These are phyloP conservation scores for Tachysurus fulvidraco DNA, from an alignment of 2,113 vertebrate species.

Conservation along the genomic window DNA sequence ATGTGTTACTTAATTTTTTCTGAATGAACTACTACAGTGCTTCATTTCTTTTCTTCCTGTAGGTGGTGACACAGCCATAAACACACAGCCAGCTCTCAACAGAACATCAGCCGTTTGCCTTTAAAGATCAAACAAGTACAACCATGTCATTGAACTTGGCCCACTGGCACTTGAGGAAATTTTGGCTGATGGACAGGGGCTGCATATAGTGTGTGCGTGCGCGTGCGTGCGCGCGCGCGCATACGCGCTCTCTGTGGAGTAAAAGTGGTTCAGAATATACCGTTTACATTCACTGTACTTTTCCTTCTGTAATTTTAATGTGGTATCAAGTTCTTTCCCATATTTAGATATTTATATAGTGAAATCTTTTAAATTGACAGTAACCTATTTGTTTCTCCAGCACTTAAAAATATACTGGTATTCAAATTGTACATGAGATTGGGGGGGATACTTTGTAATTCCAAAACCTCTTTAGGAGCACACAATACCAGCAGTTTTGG, in stretches of 20 bases:
- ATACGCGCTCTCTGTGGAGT: background rate
- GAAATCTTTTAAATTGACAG: constrained; percentile 3
- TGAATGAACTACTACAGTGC: background rate
- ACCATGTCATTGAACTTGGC: background rate
- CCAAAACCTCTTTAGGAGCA: background rate
- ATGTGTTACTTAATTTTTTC: background rate
- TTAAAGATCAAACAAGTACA: background rate
- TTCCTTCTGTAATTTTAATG: background rate
- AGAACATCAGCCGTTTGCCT: background rate
- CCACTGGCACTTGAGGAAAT: background rate
- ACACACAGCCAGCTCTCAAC: constrained; percentile 57
- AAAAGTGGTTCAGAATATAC: constrained; percentile 18
- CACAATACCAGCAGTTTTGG: background rate
- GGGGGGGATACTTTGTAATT: background rate
- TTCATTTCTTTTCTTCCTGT: constrained; percentile 14
- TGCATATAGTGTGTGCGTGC: background rate
- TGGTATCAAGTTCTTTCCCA: constrained; percentile 36
- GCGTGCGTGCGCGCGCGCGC: background rate
- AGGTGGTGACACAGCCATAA: constrained; percentile 62
- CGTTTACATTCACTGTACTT: constrained; percentile 37
- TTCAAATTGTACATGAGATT: background rate
- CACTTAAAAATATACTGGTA: background rate
- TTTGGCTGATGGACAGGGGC: background rate
- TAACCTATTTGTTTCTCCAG: background rate
- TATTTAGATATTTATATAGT: constrained; percentile 20